Evolutionary conservation across 30 jellyfish, hydroid and myxozoan genomes (phyloP).

Genomic region (Rhopilema esculentum): DNA sequence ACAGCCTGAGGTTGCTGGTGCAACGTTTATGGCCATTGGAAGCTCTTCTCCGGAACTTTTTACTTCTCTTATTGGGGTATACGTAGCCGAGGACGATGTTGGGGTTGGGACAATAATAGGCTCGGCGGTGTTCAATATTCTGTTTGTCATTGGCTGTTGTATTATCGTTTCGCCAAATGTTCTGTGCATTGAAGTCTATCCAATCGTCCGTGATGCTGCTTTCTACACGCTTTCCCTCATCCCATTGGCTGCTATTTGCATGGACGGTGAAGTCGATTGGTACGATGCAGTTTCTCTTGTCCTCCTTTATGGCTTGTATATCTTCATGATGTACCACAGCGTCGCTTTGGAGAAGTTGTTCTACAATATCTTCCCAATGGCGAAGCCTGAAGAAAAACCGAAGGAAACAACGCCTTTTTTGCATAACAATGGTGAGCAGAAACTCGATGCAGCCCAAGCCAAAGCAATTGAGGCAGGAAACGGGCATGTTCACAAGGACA

Average conservation of each 20-base stretch:
- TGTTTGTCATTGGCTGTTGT: constrained; percentile 82
- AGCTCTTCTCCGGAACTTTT: constrained; percentile 96
- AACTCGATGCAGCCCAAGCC: constrained; percentile 20
- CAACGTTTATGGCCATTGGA: constrained; percentile 99
- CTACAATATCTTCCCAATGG: constrained; percentile 56
- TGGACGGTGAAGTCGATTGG: constrained; percentile 83
- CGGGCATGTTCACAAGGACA: constrained; percentile 13
- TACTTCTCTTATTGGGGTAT: constrained; percentile 90
- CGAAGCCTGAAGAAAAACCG: constrained; percentile 39
- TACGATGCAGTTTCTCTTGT: constrained; percentile 76
- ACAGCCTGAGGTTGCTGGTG: constrained; percentile 98
- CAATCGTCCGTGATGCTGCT: constrained; percentile 79
- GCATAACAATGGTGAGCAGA: constrained; percentile 20
- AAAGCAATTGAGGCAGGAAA: constrained; percentile 44
- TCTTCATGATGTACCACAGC: constrained; percentile 81
- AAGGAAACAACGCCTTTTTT: constrained; percentile 63
- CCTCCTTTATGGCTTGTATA: constrained; percentile 64
- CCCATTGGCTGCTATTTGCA: constrained; percentile 72
- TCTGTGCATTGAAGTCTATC: constrained; percentile 62
- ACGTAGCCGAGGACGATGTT: constrained; percentile 82
- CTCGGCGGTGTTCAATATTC: constrained; percentile 82
- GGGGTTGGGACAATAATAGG: constrained; percentile 89
- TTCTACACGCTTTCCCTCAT: constrained; percentile 66
- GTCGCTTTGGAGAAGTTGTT: constrained; percentile 45
- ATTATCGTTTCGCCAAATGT: constrained; percentile 65